Conservation (phyloP, 2,113 vertebrate genomes). For the Mastomys natalensis region DNA sequence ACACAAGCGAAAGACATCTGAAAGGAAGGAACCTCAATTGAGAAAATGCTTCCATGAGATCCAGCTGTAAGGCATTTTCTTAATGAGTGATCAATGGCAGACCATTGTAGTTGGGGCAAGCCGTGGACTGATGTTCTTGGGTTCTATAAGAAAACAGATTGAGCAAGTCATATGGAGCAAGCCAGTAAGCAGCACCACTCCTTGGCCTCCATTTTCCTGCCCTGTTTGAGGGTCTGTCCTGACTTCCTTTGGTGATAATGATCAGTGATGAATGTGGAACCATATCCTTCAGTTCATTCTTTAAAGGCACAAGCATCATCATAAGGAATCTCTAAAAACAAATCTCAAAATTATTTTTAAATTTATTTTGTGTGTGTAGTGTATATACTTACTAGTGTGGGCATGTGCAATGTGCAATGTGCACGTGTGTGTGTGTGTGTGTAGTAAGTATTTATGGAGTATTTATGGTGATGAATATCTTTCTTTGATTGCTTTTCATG, state of each 20-base stretch:
- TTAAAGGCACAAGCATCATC: not conserved
- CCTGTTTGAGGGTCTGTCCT: not conserved
- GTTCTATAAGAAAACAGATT: not conserved
- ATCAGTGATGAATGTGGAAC: not conserved
- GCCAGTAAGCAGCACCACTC: not conserved
- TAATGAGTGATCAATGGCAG: not conserved
- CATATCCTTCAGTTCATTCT: not conserved
- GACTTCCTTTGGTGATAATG: not conserved
- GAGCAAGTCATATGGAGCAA: not conserved
- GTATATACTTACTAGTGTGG: not conserved
- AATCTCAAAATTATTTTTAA: not conserved
- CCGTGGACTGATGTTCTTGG: not conserved
- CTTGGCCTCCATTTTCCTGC: no score
- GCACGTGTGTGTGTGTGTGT: not conserved
- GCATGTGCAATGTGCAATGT: not conserved
- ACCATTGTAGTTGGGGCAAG: not conserved
- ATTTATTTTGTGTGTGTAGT: not conserved
- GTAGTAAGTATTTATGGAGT: not conserved
- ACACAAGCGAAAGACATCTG: not conserved
- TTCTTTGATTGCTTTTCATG: not conserved
- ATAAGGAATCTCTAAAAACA: not conserved
- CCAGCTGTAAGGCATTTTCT: not conserved
- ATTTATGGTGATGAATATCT: not conserved
- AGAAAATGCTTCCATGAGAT: not conserved
- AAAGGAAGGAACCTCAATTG: not conserved